These are phyloP conservation scores for Luidia sarsii DNA, from an alignment of 53 echinoderm and acorn worm species.

Conservation along the genomic window DNA sequence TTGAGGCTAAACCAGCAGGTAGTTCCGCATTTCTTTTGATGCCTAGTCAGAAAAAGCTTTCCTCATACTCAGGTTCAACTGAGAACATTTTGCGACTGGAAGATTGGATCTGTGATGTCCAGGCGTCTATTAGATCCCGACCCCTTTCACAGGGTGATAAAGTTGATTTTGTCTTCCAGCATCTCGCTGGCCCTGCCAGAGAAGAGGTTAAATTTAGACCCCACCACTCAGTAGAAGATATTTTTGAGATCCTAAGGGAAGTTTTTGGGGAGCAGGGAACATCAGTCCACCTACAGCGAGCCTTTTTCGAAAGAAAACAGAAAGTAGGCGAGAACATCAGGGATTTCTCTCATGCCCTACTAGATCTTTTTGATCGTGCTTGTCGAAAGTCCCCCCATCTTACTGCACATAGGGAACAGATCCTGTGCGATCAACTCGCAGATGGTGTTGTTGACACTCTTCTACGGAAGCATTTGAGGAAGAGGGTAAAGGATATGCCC, in stretches of 20 bases:
- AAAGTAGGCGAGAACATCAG: neutral
- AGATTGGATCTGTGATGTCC: slow-evolving; percentile 3
- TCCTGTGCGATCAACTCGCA: slow-evolving; percentile 1
- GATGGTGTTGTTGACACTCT: neutral
- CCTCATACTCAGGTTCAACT: neutral
- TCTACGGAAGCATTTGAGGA: neutral
- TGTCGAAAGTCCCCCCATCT: neutral
- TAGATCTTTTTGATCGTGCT: slow-evolving; percentile 20
- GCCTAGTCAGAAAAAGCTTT: slow-evolving; percentile 10
- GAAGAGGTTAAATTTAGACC: neutral
- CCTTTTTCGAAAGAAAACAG: slow-evolving; percentile 27
- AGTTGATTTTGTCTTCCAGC: slow-evolving; percentile 8
- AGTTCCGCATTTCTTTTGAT: slow-evolving; percentile 1
- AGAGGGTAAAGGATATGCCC: neutral
- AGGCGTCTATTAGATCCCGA: neutral
- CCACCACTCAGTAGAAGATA: neutral
- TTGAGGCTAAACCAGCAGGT: neutral
- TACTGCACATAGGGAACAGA: neutral
- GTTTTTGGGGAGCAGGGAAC: slow-evolving; percentile 26
- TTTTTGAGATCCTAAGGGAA: neutral
- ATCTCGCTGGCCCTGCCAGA: neutral
- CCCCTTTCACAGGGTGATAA: neutral
- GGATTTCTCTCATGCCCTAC: slow-evolving; percentile 27
- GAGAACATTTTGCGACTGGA: neutral
- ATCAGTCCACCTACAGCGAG: slow-evolving; percentile 3